Conservation (phyloP, 2,797 vertebrate species). For the Sarcoramphus papa region DNA sequence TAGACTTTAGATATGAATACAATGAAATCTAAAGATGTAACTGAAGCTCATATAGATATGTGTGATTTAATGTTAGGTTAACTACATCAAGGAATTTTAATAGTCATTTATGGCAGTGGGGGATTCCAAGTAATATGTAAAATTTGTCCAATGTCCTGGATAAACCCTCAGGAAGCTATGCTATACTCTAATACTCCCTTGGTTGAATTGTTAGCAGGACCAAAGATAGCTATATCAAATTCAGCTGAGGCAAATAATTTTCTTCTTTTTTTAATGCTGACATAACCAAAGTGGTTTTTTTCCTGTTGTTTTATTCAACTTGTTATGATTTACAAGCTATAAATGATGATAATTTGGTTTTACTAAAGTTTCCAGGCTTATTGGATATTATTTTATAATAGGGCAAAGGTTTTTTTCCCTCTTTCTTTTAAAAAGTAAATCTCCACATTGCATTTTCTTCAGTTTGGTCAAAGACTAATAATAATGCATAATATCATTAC, state of each 20-base stretch:
- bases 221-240: not conserved
- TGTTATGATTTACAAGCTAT: not conserved
- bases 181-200: not conserved
- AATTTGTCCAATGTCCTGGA: not conserved
- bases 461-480: not conserved
- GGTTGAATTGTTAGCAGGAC: not conserved
- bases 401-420: fast-evolving
- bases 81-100: not conserved
- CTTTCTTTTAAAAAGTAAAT: not conserved
- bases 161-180: not conserved
- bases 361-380: not conserved
- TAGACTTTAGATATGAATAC: not conserved
- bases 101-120: not conserved
- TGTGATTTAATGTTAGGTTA: not conserved
- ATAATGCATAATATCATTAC: not conserved
- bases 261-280: not conserved
- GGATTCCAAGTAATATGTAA: not conserved
- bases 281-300: not conserved
- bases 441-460: not conserved
- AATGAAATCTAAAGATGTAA: not conserved
- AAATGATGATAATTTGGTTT: not conserved
- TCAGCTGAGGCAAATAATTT: not conserved
- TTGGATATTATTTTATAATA: not conserved
- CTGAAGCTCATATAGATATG: not conserved
- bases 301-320: not conserved